Evolutionary conservation across 2,113 vertebrate genomes (phyloP).

Genomic region (Cephalopholis sonnerati): DNA sequence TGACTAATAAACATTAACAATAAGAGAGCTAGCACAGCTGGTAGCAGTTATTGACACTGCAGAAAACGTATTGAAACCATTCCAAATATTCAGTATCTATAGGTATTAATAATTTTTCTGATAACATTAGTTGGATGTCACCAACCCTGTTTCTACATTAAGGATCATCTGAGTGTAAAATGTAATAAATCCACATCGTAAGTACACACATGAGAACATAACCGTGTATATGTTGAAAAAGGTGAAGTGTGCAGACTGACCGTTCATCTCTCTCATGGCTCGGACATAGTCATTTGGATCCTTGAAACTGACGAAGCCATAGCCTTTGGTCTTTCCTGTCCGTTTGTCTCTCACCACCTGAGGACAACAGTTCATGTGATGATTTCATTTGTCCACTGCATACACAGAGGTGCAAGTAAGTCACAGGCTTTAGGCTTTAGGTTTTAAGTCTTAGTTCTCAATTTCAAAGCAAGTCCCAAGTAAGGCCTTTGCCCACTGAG

Average conservation of each 20-base stretch:
- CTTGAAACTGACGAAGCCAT: conserved; percentile 96
- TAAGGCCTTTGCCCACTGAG: too few relatives aligned
- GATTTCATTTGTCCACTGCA: not conserved
- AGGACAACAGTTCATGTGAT: not conserved
- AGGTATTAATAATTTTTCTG: too few relatives aligned
- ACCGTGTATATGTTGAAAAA: not conserved
- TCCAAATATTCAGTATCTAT: too few relatives aligned
- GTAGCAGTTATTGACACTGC: too few relatives aligned
- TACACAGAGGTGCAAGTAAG: not conserved
- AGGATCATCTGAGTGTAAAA: not conserved
- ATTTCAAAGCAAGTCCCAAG: too few relatives aligned
- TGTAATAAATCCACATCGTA: not conserved
- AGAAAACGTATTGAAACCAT: too few relatives aligned
- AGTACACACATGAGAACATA: not conserved
- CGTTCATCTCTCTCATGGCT: conserved; percentile 96
- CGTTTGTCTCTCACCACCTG: conserved; percentile 94
- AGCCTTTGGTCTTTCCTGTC: conserved; percentile 95
- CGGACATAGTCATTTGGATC: conserved; percentile 94
- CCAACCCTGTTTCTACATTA: not conserved
- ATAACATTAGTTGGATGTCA: not conserved
- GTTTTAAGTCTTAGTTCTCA: too few relatives aligned
- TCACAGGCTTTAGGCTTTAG: too few relatives aligned
- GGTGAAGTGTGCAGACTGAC: conserved; percentile 74
- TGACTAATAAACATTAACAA: too few relatives aligned
- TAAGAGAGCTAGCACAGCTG: too few relatives aligned